Percentiles rank a stretch among this genome's conserved stretches.
Conservation (phyloP, 2,888 invertebrate genomes). For the Caenorhabditis angaria region DNA sequence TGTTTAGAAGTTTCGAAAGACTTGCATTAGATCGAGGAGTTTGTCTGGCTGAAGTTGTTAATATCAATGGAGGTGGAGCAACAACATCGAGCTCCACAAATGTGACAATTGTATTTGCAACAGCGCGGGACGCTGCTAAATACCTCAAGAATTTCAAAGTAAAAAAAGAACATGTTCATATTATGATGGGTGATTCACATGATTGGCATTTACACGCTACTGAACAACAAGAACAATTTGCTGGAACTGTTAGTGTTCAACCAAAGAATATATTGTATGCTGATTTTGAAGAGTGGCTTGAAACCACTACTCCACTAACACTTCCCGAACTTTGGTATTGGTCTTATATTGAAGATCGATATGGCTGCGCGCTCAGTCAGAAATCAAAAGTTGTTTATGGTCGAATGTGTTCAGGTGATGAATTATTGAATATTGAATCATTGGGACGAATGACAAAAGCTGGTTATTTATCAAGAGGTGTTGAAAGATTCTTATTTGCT, state of each 20-base stretch:
- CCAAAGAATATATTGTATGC: constrained; percentile 61
- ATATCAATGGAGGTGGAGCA: constrained; percentile 30
- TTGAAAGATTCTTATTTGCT: constrained; percentile 66
- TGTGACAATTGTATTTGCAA: constrained; percentile 64
- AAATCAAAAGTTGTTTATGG: constrained; percentile 62
- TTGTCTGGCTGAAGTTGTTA: constrained; percentile 64
- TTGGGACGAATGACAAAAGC: constrained; percentile 67
- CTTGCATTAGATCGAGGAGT: constrained; percentile 60
- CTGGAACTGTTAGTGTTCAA: constrained; percentile 67
- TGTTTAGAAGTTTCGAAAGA: constrained; percentile 64
- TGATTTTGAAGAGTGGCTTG: constrained; percentile 67
- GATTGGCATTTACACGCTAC: constrained; percentile 56
- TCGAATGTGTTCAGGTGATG: constrained; percentile 68
- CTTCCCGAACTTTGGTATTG: constrained; percentile 68
- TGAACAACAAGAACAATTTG: constrained; percentile 45
- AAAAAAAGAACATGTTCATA: constrained; percentile 50
- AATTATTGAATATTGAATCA: constrained; percentile 58
- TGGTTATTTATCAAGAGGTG: constrained; percentile 64
- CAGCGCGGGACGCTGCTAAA: constrained; percentile 52
- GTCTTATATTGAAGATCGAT: constrained; percentile 53
- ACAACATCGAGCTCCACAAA: constrained; percentile 52
- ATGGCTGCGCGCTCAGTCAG: constrained; percentile 65
- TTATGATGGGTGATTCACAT: constrained; percentile 70
- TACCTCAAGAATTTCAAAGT: constrained; percentile 34
- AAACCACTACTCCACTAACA: constrained; percentile 64